Evolutionary conservation across 2,797 vertebrate genomes (phyloP), one percentile per base, ranked within the genome.

Genomic region (Poeciliopsis paucimaculata): DNA sequence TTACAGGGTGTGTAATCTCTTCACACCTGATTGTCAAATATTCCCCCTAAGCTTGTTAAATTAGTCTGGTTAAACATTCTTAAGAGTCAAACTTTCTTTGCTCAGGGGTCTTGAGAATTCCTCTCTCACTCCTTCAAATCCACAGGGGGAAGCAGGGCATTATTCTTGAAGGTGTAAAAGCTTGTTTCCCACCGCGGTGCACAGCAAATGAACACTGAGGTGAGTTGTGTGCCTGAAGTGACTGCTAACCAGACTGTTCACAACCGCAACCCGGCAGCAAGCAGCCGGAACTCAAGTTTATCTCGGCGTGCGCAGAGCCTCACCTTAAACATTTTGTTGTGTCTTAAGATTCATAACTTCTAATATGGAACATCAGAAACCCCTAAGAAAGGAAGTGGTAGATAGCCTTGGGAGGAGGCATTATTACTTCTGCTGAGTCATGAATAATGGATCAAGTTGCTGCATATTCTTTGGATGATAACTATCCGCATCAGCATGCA

Each of bases 371-470:
- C 45, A 77, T 77, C 77, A 89, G 49, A 87, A 87, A 88, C 39
- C 72, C 51, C 77, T 66, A 87, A 84, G 75, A 84, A 76, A 82
- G 36, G 80, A 85, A 76, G 26, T 51, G 77, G 79, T 82, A 83
- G 77, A 71, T 84, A 66, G 46, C 82, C 80, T 55, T 10, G 41
- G 64, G 84, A 85, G 82, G 55, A 81, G 72, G 73, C 81, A 66
- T 92, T 88, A 90, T 88, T 91, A 83, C 87, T 92, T 91, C 80
- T 91, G 89, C 90, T 92, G 90, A 92, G 81, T 93, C 90, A 90
- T 94, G 86, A 92, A 93, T 93, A 90, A 94, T 92, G 87, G 77
- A 93, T 88, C 72, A 60, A 73, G 82, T 86, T 87, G 86, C 87
- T 84, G 80, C 78, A 87, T 91, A 90, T 91, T 91, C 87, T 79